Percentiles rank a stretch among this genome's conserved stretches.
phyloP scores from a whole-genome alignment of 2,113 vertebrate species.

The Trematomus loennbergii region DNA sequence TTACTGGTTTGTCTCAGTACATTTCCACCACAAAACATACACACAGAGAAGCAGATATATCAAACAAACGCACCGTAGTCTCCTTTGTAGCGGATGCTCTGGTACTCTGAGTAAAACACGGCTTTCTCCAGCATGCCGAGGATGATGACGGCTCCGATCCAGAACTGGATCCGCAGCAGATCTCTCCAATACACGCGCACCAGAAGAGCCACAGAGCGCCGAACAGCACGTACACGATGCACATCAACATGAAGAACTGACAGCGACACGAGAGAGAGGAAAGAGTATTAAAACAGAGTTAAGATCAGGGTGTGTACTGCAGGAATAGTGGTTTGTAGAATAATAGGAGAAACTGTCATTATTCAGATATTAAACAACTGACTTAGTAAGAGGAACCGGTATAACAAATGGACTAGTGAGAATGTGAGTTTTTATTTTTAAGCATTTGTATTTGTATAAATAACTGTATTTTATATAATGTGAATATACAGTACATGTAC shows the following conservation, averaged over 20 bases:
- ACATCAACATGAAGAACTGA: conserved; percentile 98
- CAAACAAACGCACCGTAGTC: conserved; percentile 86
- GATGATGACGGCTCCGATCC: conserved; percentile 95
- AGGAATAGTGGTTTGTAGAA: no score
- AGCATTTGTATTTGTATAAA: no score
- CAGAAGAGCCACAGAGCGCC: conserved; percentile 94
- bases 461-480: no score
- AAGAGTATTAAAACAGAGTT: not conserved
- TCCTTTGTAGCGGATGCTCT: conserved; percentile 93
- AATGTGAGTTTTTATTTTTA: no score
- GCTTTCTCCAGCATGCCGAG: conserved; percentile 96
- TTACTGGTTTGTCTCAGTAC: no score
- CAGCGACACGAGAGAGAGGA: not conserved
- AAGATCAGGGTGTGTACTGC: no score
- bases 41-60: not conserved
- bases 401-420: no score
- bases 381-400: no score
- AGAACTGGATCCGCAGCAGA: conserved; percentile 95
- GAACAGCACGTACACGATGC: conserved; percentile 94
- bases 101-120: conserved; percentile 96
- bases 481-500: no score
- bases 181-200: conserved; percentile 96
- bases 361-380: no score
- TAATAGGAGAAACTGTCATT: no score
- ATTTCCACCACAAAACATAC: no score